A percentile compares a stretch with the other conserved stretches of the same genome.
phyloP scores from a whole-genome alignment of 2,888 invertebrate genomes.

The Tenthredo mesomela region DNA sequence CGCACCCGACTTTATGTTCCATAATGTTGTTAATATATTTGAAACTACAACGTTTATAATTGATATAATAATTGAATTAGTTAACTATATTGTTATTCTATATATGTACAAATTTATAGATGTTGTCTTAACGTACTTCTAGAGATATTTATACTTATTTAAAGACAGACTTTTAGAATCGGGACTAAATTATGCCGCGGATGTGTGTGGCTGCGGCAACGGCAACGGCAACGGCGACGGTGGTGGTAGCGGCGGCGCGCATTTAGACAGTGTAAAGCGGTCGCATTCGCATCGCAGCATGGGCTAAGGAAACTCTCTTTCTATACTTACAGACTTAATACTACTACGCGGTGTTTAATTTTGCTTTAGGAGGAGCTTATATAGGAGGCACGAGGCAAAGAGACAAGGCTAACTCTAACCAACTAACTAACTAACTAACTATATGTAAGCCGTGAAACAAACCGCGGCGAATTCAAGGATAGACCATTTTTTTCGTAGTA shows the following conservation, averaged over 20 bases:
- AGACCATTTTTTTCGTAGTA: not conserved
- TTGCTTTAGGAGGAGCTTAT: not conserved
- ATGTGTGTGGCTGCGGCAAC: slow-evolving; percentile 26
- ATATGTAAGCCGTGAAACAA: not conserved
- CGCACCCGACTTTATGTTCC: slow-evolving; percentile 69
- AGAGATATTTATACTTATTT: slow-evolving; percentile 62
- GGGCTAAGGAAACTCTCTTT: not conserved
- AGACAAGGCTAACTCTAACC: not conserved
- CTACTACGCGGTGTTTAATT: not conserved
- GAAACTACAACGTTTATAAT: slow-evolving; percentile 60
- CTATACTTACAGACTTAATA: no score
- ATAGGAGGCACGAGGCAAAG: not conserved
- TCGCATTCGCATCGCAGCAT: no score
- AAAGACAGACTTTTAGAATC: not conserved
- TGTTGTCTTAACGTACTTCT: slow-evolving; percentile 73
- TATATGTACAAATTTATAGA: slow-evolving; percentile 29
- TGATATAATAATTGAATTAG: slow-evolving; percentile 36
- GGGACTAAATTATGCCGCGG: slow-evolving; percentile 61
- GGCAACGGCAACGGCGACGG: no score
- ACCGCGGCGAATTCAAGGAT: not conserved
- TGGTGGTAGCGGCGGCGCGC: no score
- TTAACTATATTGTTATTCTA: not conserved
- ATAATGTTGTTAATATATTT: slow-evolving; percentile 67
- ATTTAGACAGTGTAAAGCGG: not conserved
- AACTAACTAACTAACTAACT: no score